phyloP scores from a whole-genome alignment of 2,797 vertebrate genomes.

The Sebastes flavidus region DNA sequence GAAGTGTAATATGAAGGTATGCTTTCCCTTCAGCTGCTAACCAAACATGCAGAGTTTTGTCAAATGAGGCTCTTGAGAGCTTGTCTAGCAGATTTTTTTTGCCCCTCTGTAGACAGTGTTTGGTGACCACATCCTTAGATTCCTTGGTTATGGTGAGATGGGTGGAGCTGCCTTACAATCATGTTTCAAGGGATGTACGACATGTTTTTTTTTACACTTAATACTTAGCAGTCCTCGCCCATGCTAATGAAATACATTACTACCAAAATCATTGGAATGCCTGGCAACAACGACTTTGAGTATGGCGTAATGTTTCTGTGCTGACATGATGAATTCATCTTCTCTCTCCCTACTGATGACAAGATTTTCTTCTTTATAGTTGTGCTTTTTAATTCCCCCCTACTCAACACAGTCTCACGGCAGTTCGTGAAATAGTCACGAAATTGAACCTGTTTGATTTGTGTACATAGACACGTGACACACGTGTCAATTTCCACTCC shows the following conservation, averaged over 20 bases:
- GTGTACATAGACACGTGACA: too few species aligned
- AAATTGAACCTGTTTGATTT: too few species aligned
- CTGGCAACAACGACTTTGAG: slow-evolving; percentile 7
- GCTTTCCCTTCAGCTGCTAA: slow-evolving; percentile 75
- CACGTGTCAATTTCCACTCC: too few species aligned
- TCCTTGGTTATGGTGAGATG: slow-evolving; percentile 73
- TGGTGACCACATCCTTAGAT: slow-evolving; percentile 79
- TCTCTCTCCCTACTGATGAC: background rate
- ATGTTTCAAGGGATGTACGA: slow-evolving; percentile 66
- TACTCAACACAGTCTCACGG: too few species aligned
- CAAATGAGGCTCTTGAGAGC: slow-evolving; percentile 73
- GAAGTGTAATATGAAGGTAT: slow-evolving; percentile 76
- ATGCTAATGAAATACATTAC: slow-evolving; percentile 50
- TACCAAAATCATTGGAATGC: slow-evolving; percentile 37
- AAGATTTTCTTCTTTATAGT: background rate
- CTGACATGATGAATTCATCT: slow-evolving; percentile 13
- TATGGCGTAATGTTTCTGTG: slow-evolving; percentile 19
- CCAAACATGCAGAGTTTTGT: slow-evolving; percentile 72
- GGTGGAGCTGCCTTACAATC: slow-evolving; percentile 72
- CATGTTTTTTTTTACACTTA: slow-evolving; percentile 42
- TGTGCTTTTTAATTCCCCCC: background rate
- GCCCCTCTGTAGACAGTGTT: slow-evolving; percentile 62
- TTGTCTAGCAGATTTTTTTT: slow-evolving; percentile 68
- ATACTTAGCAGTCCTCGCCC: slow-evolving; percentile 48
- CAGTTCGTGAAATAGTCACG: too few species aligned